Percentiles rank a stretch among this genome's conserved stretches.
These are phyloP conservation scores for Chloebia gouldiae DNA, from an alignment of 2,113 vertebrate genomes.

Conservation along the genomic window DNA sequence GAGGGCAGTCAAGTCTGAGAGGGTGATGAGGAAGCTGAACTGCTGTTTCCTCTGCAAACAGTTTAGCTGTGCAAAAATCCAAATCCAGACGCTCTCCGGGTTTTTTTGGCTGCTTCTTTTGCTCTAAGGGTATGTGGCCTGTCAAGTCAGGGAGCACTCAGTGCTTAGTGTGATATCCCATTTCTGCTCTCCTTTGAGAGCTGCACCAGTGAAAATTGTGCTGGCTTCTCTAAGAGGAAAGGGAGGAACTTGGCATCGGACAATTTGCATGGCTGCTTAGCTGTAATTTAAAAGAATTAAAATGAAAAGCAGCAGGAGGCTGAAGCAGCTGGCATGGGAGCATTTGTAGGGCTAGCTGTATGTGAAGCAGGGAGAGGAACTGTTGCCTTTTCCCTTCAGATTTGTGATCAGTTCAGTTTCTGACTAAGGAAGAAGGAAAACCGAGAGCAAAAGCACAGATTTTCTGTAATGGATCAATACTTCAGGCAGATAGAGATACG, in stretches of 20 bases:
- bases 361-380: background rate
- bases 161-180: background rate
- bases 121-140: background rate
- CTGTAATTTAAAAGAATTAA: slow-evolving; percentile 14
- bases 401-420: background rate
- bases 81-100: background rate
- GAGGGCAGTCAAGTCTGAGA: rapidly evolving
- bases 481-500: background rate
- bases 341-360: background rate
- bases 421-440: background rate
- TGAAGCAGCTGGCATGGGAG: background rate
- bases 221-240: background rate
- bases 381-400: background rate
- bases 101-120: background rate
- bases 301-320: background rate
- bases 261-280: background rate
- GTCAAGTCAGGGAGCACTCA: background rate
- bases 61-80: background rate
- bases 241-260: background rate
- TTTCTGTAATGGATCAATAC: background rate
- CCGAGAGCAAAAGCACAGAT: background rate
- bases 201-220: background rate
- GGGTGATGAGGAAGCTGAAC: background rate
- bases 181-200: background rate
- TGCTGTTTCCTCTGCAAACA: background rate